phyloP scores from a whole-genome alignment of 2,888 invertebrate genomes.

The Drosophila stalkeri region DNA sequence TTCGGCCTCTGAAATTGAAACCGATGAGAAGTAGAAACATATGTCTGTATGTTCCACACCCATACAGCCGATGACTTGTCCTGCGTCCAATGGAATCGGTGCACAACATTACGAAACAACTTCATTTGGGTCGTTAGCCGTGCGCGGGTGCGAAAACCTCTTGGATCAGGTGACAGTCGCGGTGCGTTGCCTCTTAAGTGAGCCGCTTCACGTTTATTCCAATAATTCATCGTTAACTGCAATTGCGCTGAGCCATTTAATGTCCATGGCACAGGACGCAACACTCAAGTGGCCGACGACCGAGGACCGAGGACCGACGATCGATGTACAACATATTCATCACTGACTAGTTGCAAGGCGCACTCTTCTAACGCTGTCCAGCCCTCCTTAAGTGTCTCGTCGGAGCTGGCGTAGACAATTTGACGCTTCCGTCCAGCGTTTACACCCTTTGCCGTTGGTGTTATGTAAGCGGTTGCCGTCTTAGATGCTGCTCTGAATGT shows the following conservation, averaged over 20 bases:
- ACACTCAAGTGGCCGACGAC: slow-evolving; percentile 52
- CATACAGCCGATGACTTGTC: slow-evolving; percentile 41
- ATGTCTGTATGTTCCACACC: slow-evolving; percentile 54
- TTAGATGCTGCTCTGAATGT: slow-evolving; percentile 56
- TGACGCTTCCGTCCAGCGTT: slow-evolving; percentile 81
- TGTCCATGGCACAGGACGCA: slow-evolving; percentile 52
- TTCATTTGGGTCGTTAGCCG: slow-evolving; percentile 58
- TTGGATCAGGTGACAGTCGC: slow-evolving; percentile 78
- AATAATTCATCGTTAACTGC: slow-evolving; percentile 79
- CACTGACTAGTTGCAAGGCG: slow-evolving; percentile 39
- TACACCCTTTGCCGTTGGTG: slow-evolving; percentile 67
- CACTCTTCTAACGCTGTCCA: slow-evolving; percentile 39
- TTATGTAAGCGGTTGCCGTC: slow-evolving; percentile 50
- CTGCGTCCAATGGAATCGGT: slow-evolving; percentile 15
- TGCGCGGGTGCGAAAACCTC: slow-evolving; percentile 68
- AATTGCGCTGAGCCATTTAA: slow-evolving; percentile 72
- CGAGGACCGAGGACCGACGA: slow-evolving; percentile 8
- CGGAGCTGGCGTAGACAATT: slow-evolving; percentile 80
- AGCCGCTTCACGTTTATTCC: slow-evolving; percentile 71
- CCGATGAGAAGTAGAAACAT: slow-evolving; percentile 71
- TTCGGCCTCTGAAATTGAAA: slow-evolving; percentile 56
- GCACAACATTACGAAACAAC: slow-evolving; percentile 56
- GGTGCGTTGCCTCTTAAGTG: slow-evolving; percentile 77
- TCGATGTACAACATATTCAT: slow-evolving; percentile 62
- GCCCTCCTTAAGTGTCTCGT: slow-evolving; percentile 45